Conservation (phyloP, 2,113 vertebrate genomes). For the Lampris incognitus region DNA sequence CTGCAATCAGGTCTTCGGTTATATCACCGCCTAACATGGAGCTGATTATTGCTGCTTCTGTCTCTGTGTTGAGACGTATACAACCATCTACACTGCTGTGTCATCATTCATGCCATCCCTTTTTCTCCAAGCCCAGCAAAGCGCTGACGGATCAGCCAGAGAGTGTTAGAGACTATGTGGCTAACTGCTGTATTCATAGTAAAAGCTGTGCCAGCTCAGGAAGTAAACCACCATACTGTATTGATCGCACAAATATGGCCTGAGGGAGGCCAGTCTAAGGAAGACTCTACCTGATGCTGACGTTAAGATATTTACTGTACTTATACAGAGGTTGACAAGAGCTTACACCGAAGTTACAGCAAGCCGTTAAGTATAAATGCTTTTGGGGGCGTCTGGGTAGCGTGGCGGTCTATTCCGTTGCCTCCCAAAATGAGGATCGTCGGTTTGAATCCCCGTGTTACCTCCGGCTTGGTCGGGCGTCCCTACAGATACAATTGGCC, state of each 20-base stretch:
- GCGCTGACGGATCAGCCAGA: slow-evolving; percentile 52
- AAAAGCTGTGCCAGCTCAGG: slow-evolving; percentile 43
- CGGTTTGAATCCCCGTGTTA: too few species aligned
- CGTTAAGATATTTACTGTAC: slow-evolving; percentile 54
- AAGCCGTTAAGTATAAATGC: slow-evolving; percentile 62
- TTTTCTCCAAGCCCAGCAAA: slow-evolving; percentile 30
- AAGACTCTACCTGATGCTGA: slow-evolving; percentile 44
- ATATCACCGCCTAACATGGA: slow-evolving; percentile 54
- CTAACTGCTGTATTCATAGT: slow-evolving; percentile 64
- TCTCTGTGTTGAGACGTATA: slow-evolving; percentile 48
- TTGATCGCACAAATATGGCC: slow-evolving; percentile 60
- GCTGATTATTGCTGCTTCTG: slow-evolving; percentile 36
- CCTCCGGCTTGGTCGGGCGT: too few species aligned
- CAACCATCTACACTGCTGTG: slow-evolving; percentile 27
- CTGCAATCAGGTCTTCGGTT: slow-evolving; percentile 36
- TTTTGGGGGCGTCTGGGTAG: slow-evolving; percentile 4
- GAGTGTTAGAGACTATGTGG: slow-evolving; percentile 24
- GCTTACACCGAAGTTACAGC: slow-evolving; percentile 40
- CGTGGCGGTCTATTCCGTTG: too few species aligned
- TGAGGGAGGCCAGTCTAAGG: slow-evolving; percentile 25
- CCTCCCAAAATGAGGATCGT: too few species aligned
- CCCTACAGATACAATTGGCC: too few species aligned
- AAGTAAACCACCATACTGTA: slow-evolving; percentile 51
- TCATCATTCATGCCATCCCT: slow-evolving; percentile 40
- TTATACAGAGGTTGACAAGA: slow-evolving; percentile 51